phyloP scores from a whole-genome alignment of 2,888 invertebrate genomes.

The Drepana falcataria region DNA sequence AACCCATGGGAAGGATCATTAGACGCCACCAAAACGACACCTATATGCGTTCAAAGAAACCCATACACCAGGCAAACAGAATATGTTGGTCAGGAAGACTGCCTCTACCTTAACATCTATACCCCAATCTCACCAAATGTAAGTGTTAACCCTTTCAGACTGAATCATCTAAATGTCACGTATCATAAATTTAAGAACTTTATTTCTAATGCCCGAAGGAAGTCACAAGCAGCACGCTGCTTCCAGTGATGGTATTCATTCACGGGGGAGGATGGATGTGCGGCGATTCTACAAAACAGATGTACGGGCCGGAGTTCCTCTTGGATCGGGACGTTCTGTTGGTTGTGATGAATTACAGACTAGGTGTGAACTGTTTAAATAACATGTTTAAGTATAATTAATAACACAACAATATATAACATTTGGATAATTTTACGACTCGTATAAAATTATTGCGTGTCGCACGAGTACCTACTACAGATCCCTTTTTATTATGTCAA shows the following conservation, averaged over 20 bases:
- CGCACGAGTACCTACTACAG: not conserved
- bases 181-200: no score
- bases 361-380: slow-evolving; percentile 53
- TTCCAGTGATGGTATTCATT: slow-evolving; percentile 87
- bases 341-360: slow-evolving; percentile 84
- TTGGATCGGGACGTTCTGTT: slow-evolving; percentile 84
- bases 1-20: slow-evolving; percentile 80
- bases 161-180: not conserved
- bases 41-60: slow-evolving; percentile 88
- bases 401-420: no score
- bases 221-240: slow-evolving; percentile 23
- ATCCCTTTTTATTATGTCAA: not conserved
- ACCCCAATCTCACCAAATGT: slow-evolving; percentile 61
- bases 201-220: slow-evolving; percentile 25
- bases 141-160: slow-evolving; percentile 16
- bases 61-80: slow-evolving; percentile 81
- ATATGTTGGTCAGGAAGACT: slow-evolving; percentile 88
- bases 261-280: slow-evolving; percentile 88
- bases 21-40: slow-evolving; percentile 81
- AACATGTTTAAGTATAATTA: no score
- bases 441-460: slow-evolving; percentile 4
- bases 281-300: slow-evolving; percentile 82
- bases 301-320: slow-evolving; percentile 84
- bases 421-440: no score
- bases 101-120: slow-evolving; percentile 87